Conservation (phyloP, 2,113 vertebrate genomes). For the Gambusia holbrooki region DNA sequence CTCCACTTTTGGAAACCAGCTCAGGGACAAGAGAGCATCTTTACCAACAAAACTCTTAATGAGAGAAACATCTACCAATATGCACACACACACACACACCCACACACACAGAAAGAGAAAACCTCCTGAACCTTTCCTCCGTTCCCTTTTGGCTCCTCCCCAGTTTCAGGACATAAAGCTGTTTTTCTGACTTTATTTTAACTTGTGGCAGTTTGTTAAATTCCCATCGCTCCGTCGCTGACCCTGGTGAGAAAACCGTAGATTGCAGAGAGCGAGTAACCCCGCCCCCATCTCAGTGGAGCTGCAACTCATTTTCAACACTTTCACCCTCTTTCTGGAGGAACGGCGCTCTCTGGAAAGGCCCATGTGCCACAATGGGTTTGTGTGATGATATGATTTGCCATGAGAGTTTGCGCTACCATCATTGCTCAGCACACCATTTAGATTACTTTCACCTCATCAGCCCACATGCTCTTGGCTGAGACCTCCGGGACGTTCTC, state of each 20-base stretch:
- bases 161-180: conserved; percentile 40
- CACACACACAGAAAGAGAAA: conserved; percentile 41
- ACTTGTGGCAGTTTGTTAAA: conserved; percentile 50
- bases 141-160: conserved; percentile 42
- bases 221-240: conserved; percentile 54
- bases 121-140: conserved; percentile 59
- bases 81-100: conserved; percentile 13
- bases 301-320: conserved; percentile 62
- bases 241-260: conserved; percentile 46
- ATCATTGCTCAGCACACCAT: conserved; percentile 54
- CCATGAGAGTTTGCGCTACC: conserved; percentile 32
- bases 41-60: conserved; percentile 48
- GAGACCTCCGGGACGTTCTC: conserved; percentile 56
- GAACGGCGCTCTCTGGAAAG: conserved; percentile 41
- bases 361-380: conserved; percentile 37
- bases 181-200: conserved; percentile 58
- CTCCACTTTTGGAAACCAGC: conserved; percentile 69
- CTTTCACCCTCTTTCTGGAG: conserved; percentile 56
- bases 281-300: conserved; percentile 34
- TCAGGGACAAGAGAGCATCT: conserved; percentile 56
- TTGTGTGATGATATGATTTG: conserved; percentile 56
- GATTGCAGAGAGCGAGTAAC: conserved; percentile 39
- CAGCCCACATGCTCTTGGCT: conserved; percentile 58
- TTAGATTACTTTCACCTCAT: conserved; percentile 79
- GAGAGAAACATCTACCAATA: conserved; percentile 46